These are phyloP conservation scores for Sylvilagus bachmani DNA, from an alignment of 2,113 vertebrate species.

Conservation along the genomic window DNA sequence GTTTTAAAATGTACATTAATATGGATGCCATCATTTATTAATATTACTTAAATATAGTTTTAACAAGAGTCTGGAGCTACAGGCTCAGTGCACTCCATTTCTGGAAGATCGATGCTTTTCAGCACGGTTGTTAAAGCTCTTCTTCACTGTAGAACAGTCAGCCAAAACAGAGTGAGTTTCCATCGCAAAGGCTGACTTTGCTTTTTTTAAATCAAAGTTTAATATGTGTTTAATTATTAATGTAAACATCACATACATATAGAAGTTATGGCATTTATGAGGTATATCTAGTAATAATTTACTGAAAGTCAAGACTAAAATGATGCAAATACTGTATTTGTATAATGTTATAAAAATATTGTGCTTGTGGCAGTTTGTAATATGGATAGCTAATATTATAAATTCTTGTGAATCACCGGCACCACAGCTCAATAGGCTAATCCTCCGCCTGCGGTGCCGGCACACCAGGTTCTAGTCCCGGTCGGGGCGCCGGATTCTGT, in stretches of 20 bases:
- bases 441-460: too few species aligned
- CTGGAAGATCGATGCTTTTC: not conserved
- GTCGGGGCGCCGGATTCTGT: too few species aligned
- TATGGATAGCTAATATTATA: not conserved
- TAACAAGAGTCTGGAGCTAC: not conserved
- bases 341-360: conserved; percentile 27
- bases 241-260: not conserved
- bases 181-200: not conserved
- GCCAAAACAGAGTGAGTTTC: not conserved
- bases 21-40: not conserved
- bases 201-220: conserved; percentile 47
- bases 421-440: too few species aligned
- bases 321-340: not conserved
- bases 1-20: not conserved
- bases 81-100: not conserved
- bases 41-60: not conserved
- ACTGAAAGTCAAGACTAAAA: conserved; percentile 38
- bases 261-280: not conserved
- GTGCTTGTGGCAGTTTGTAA: not conserved
- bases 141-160: not conserved
- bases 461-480: too few species aligned
- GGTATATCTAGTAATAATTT: not conserved
- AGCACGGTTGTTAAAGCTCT: too few species aligned
- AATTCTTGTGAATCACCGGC: not conserved
- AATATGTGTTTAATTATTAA: not conserved